Percentiles rank a stretch among this genome's conserved stretches.
Evolutionary conservation across 1,140 invertebrate species (phyloP).

Genomic region (Tribolium madens): DNA sequence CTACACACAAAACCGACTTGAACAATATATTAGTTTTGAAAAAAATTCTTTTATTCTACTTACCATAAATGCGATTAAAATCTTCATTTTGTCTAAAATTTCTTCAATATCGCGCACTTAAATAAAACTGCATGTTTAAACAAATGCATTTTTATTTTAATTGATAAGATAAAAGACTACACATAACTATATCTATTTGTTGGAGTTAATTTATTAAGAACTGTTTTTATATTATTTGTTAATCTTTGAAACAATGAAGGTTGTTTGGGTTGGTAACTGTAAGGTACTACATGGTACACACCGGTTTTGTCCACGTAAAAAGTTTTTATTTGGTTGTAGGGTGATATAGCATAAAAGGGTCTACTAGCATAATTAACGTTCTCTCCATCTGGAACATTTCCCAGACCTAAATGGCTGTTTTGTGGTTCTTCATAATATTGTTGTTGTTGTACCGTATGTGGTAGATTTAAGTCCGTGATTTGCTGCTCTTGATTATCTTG

Average conservation of each 20-base stretch:
- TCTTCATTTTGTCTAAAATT: conserved; percentile 6
- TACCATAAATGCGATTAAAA: not conserved
- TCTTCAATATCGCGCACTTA: not conserved
- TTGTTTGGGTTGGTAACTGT: not conserved
- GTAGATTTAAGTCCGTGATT: too few species aligned
- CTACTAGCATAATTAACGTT: not conserved
- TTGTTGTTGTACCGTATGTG: too few species aligned
- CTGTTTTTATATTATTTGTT: not conserved
- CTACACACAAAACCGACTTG: not conserved
- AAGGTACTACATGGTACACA: not conserved
- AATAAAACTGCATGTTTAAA: not conserved
- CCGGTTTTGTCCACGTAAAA: not conserved
- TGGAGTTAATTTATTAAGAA: not conserved
- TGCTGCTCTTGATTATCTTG: too few species aligned
- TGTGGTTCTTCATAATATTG: too few species aligned
- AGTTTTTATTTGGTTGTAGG: not conserved
- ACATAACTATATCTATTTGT: not conserved
- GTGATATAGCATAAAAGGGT: not conserved
- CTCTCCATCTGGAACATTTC: not conserved
- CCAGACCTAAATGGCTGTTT: too few species aligned
- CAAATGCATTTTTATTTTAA: not conserved
- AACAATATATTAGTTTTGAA: not conserved
- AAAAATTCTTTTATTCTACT: not conserved
- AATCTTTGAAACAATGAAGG: not conserved
- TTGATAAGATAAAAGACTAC: not conserved